A percentile compares a stretch with the other conserved stretches of the same genome.
Evolutionary conservation across 1,140 invertebrate species (phyloP).

Genomic region (Oppia nitens): DNA sequence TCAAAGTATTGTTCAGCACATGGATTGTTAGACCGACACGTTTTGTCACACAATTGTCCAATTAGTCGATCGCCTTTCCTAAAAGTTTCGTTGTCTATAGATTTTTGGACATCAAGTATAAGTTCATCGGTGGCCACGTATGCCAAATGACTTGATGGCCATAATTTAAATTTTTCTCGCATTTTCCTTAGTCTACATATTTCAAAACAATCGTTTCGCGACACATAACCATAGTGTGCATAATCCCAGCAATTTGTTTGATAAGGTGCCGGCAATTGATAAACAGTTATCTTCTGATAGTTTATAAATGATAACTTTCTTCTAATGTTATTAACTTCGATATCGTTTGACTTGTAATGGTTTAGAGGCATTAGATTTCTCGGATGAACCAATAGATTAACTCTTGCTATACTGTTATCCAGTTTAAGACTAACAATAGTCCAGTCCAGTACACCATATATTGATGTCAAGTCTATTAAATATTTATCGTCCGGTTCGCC

Average conservation of each 20-base stretch:
- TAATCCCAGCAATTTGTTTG: background rate
- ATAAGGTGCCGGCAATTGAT: background rate
- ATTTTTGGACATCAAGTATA: background rate
- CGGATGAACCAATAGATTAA: background rate
- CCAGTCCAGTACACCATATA: no score
- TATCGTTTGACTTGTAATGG: background rate
- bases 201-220: background rate
- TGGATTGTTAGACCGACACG: no score
- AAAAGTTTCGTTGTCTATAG: no score
- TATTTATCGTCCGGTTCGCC: background rate
- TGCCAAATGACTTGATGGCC: background rate
- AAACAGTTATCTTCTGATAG: background rate
- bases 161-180: background rate
- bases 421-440: background rate
- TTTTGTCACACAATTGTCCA: no score
- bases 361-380: background rate
- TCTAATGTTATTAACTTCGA: background rate
- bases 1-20: no score
- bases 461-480: no score
- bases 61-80: no score
- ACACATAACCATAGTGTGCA: background rate
- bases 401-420: background rate
- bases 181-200: background rate
- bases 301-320: background rate
- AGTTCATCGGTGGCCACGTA: background rate